Evolutionary conservation across 2,113 vertebrate genomes (phyloP), one percentile per base, ranked within the genome.

Genomic region (Lophotis ruficrista): DNA sequence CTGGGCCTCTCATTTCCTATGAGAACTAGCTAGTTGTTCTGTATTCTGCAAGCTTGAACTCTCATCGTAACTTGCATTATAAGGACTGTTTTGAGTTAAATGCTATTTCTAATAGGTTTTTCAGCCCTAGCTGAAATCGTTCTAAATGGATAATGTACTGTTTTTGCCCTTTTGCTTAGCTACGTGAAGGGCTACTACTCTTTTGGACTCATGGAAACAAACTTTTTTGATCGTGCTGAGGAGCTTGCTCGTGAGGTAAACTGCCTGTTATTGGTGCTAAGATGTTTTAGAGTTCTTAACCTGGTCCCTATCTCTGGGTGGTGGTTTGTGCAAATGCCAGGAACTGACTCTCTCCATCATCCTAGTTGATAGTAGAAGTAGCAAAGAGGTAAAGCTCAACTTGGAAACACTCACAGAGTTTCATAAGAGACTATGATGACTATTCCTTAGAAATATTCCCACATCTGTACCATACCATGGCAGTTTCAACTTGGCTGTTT

Each of bases 201-300:
- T 27, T 99, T 99, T 41, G 99, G 99, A 47, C 97, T 99, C 14
- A 93, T 99, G 96, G 99, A 99, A 97, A 99, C 98, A 75, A 98
- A 97, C 88, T 92, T 98, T 57, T 99, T 99, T 3, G 98, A 99
- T 86, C 97, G 97, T 95, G 99, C 99, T 43, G 98, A 99, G 92
- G 98, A 99, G 96, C 96, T 98, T 21, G 99, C 99, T 82, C 98
- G 65, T 96, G 99, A 99, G 98, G 99, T 99, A 96, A 98, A 70
- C 45, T n/a, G n/a, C 30, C 56, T 69, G 31, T 27, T 70, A 22
- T 50, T 30, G 30, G 6, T 50, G 77, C 61, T 89, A 6, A 61
- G 48, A 83, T 21, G 17, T 23, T 73, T 80, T 48, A 56, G 57
- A 38, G 22, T 68, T 66, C 57, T 88, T 35, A 75, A 30, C 27